Percentiles rank a stretch among this genome's conserved stretches.
phyloP scores from a whole-genome alignment of 2,797 vertebrate species.

The Oreortyx pictus region DNA sequence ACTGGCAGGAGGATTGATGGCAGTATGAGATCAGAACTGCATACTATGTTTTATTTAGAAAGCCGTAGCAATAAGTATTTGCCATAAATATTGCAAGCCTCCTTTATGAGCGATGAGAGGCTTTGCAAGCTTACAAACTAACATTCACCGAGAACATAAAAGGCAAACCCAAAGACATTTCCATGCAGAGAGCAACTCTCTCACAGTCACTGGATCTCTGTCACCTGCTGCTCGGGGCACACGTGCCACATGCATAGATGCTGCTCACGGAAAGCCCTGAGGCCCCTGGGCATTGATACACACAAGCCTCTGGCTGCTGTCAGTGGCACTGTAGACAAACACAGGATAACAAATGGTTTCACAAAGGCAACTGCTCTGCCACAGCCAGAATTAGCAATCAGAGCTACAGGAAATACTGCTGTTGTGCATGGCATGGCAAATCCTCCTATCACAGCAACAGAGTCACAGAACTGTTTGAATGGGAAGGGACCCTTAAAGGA shows the following conservation, averaged over 20 bases:
- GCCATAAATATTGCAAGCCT: constrained; percentile 55
- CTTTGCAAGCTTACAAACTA: constrained; percentile 41
- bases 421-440: background rate
- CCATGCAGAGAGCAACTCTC: constrained; percentile 13
- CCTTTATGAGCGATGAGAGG: background rate
- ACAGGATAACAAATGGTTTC: background rate
- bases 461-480: no score
- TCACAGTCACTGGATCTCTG: constrained; percentile 25
- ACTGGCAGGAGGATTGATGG: constrained; percentile 3
- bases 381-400: background rate
- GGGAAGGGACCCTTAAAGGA: no score
- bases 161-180: constrained; percentile 20
- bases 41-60: constrained; percentile 42
- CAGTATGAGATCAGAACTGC: background rate
- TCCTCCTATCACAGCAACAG: background rate
- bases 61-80: constrained; percentile 11
- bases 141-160: background rate
- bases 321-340: background rate
- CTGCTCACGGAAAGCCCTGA: background rate
- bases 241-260: background rate
- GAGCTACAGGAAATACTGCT: background rate
- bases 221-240: background rate
- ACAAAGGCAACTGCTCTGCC: background rate
- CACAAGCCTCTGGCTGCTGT: background rate
- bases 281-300: background rate